Conservation (phyloP, 1,140 invertebrate species). For the Drosophila nigromelanica region DNA sequence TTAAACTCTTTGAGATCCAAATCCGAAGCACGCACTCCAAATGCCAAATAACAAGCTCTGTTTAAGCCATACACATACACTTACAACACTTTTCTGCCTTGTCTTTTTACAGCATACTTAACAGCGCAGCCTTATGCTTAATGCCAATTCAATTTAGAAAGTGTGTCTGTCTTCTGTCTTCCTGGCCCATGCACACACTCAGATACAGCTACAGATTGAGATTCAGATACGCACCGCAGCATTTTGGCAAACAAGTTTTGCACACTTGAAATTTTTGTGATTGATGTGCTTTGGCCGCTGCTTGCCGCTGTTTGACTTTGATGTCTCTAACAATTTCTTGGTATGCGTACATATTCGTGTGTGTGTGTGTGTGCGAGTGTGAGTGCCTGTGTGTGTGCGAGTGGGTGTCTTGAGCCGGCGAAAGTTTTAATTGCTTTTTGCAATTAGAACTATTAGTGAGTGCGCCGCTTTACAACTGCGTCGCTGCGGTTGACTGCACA, state of each 20-base stretch:
- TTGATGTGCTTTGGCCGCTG: constrained; percentile 74
- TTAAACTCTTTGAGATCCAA: constrained; percentile 46
- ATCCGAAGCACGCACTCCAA: constrained; percentile 57
- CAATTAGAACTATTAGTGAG: constrained; percentile 82
- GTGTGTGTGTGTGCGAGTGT: constrained; percentile 5
- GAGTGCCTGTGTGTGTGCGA: constrained; percentile 19
- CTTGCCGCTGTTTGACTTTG: constrained; percentile 71
- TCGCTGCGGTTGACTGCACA: constrained; percentile 74
- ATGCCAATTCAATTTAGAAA: constrained; percentile 80
- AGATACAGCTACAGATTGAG: constrained; percentile 24
- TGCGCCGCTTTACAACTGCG: constrained; percentile 72
- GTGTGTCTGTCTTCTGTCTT: constrained; percentile 48
- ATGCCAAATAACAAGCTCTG: constrained; percentile 63
- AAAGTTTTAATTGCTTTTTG: constrained; percentile 83
- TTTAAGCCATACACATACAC: constrained; percentile 31
- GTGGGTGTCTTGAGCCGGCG: constrained; percentile 72
- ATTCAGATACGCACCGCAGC: constrained; percentile 56
- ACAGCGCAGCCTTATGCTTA: constrained; percentile 70
- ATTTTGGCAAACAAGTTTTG: constrained; percentile 74
- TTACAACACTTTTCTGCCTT: constrained; percentile 24
- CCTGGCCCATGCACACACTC: constrained; percentile 1
- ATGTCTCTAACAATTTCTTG: constrained; percentile 63
- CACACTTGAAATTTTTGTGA: constrained; percentile 82
- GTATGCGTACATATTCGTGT: too few species aligned
- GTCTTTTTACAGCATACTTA: constrained; percentile 72